phyloP scores from a whole-genome alignment of 2,888 invertebrate species.

The Entomobrya proxima region DNA sequence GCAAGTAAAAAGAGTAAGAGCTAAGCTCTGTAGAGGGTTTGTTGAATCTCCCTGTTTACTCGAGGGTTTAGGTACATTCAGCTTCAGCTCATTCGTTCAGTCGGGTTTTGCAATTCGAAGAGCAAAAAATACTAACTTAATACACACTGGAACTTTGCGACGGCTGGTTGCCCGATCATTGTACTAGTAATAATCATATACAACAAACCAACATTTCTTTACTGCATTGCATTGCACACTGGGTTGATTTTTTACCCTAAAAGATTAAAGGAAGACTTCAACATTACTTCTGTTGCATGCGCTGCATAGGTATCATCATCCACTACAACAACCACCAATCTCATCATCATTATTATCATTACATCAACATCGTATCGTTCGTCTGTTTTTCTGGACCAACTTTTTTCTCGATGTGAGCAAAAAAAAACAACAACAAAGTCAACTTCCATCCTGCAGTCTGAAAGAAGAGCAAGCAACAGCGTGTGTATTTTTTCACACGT shows the following conservation, averaged over 20 bases:
- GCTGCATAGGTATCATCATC: conserved; percentile 31
- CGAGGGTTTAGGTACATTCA: conserved; percentile 69
- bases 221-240: conserved; percentile 42
- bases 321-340: conserved; percentile 27
- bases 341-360: conserved; percentile 56
- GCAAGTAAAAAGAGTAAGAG: conserved; percentile 6
- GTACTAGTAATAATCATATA: conserved; percentile 8
- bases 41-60: conserved; percentile 67
- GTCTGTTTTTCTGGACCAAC: conserved; percentile 60
- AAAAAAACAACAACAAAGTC: conserved; percentile 58
- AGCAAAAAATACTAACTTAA: conserved; percentile 71
- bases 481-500: conserved; percentile 51
- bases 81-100: conserved; percentile 67
- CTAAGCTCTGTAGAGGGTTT: conserved; percentile 37
- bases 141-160: conserved; percentile 60
- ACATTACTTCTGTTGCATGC: conserved; percentile 33
- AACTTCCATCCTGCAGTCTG: conserved; percentile 24
- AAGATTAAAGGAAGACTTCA: conserved; percentile 25
- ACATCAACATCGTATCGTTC: conserved; percentile 42
- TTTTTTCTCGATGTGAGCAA: conserved; percentile 28
- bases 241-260: conserved; percentile 46
- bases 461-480: conserved; percentile 47
- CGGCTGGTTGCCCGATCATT: conserved; percentile 36
- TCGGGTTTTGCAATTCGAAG: conserved; percentile 75
- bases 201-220: conserved; percentile 32